Base-by-base conservation (phyloP, 2,113 vertebrate genomes). In the Callithrix jacchus region DNA sequence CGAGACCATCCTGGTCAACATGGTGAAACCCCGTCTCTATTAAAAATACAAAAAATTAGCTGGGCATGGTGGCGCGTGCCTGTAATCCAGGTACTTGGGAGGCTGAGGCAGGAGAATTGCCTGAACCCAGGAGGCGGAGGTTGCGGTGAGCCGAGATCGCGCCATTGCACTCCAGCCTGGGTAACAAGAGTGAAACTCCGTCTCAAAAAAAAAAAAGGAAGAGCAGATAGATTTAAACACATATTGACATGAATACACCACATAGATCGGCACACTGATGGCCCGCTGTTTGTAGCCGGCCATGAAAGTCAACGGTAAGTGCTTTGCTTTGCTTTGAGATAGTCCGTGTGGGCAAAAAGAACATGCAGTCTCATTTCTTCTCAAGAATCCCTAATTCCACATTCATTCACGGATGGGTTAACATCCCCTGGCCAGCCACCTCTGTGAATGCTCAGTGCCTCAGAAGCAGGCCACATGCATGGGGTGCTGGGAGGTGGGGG, bases 401-500 rank as follows among this genome's bases (percentile, higher is more conserved):
- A 27, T 16, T 52, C 21, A 23, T 87, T 32, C 54, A 32, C 35
- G 32, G 37, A 9, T 11, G 10, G 6, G 1, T 82, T 49, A 40
- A 68, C 17, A 13, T 77, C 37, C 80, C 21, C 18, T 12, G n/a
- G 42, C 42, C 42, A n/a, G 17, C 35, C 32, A 25, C 35, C 42
- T 80, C 23, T 42, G 20, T n/a, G 20, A 45, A 49, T 8, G 5
- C 13, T 74, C 12, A 37, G 30, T 70, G 49, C 49, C 25, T 40
- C 25, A 5, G 49, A 91, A 35, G 25, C 8, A 37, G 73, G 71
- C 20, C 27, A 8, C 32, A 2, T 11, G 11, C 32, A 6, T 6
- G 3, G 37, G 27, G 37, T 12, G 4, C 4, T 5, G 3, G 20
- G 8, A 6, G 21, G 6, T 25, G 2, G 5, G 8, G 4, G 14